These are phyloP conservation scores for Dipus sagitta DNA, from an alignment of 2,797 vertebrate genomes.

Conservation along the genomic window DNA sequence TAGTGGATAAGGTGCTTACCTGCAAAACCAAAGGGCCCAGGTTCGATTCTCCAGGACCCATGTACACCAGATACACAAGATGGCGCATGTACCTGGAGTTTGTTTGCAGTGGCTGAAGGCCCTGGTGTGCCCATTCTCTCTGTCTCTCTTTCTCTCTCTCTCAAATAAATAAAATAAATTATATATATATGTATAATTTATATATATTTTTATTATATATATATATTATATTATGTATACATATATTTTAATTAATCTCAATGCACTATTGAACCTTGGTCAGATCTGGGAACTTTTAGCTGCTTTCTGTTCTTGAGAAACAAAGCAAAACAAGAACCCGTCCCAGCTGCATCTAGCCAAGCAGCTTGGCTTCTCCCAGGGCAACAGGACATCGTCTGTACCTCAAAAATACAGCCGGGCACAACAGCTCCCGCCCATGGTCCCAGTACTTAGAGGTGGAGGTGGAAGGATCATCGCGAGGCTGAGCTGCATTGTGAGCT, in stretches of 20 bases:
- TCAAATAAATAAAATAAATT: too few species aligned
- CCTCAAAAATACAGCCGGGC: not conserved
- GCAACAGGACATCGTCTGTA: not conserved
- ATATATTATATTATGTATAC: too few species aligned
- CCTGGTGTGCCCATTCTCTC: too few species aligned
- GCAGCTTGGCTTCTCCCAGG: not conserved
- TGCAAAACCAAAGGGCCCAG: too few species aligned
- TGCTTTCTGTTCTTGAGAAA: slow-evolving; percentile 16
- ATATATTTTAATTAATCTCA: not conserved
- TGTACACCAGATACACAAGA: too few species aligned
- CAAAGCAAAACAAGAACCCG: not conserved
- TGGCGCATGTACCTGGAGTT: too few species aligned
- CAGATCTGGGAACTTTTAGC: not conserved
- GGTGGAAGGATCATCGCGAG: not conserved
- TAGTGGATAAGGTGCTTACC: too few species aligned
- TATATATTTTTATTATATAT: too few species aligned
- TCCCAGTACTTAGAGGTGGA: not conserved
- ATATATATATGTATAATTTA: too few species aligned
- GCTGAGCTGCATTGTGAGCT: not conserved
- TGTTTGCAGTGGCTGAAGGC: too few species aligned
- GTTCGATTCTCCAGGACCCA: too few species aligned
- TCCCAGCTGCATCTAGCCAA: not conserved
- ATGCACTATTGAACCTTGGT: not conserved
- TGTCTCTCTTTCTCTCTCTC: too few species aligned
- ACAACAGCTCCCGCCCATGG: not conserved